Percentiles rank a stretch among this genome's conserved stretches.
Evolutionary conservation across 2,888 invertebrate species (phyloP).

Genomic region (Carterocephalus palaemon): DNA sequence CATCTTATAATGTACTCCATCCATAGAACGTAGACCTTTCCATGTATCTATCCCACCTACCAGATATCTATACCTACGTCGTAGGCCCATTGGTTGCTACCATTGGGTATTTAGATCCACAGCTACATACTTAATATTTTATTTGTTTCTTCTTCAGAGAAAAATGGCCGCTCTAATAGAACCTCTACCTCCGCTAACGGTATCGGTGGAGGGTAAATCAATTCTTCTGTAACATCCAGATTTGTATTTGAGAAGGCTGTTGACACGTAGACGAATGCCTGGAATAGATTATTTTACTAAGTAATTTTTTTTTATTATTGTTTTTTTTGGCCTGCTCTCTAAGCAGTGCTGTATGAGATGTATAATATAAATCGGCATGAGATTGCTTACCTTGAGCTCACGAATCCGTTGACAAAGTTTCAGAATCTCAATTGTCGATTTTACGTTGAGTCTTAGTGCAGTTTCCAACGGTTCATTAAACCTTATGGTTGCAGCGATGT

Average conservation of each 20-base stretch:
- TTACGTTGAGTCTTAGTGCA: slow-evolving; percentile 43
- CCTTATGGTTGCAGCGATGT: slow-evolving; percentile 48
- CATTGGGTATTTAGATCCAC: too few relatives aligned
- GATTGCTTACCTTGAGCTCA: background rate
- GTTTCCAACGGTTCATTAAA: slow-evolving; percentile 41
- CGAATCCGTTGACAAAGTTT: slow-evolving; percentile 39
- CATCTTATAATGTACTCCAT: too few relatives aligned
- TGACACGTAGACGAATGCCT: slow-evolving; percentile 50
- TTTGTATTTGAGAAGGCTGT: slow-evolving; percentile 45
- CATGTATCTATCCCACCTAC: too few relatives aligned
- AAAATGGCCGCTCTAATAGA: slow-evolving; percentile 28
- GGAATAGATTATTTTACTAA: too few relatives aligned
- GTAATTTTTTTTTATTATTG: background rate
- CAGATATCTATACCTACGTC: too few relatives aligned
- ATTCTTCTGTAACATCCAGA: slow-evolving; percentile 40
- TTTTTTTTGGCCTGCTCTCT: background rate
- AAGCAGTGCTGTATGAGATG: background rate
- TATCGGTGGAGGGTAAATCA: slow-evolving; percentile 43
- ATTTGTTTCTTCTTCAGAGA: slow-evolving; percentile 25
- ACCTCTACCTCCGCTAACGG: slow-evolving; percentile 48
- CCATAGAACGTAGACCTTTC: too few relatives aligned
- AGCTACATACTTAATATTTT: slow-evolving; percentile 40
- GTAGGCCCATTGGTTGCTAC: too few relatives aligned
- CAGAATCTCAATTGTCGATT: slow-evolving; percentile 43
- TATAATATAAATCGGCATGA: background rate